Conservation (phyloP, 2,113 vertebrate species). For the Oriolus oriolus region DNA sequence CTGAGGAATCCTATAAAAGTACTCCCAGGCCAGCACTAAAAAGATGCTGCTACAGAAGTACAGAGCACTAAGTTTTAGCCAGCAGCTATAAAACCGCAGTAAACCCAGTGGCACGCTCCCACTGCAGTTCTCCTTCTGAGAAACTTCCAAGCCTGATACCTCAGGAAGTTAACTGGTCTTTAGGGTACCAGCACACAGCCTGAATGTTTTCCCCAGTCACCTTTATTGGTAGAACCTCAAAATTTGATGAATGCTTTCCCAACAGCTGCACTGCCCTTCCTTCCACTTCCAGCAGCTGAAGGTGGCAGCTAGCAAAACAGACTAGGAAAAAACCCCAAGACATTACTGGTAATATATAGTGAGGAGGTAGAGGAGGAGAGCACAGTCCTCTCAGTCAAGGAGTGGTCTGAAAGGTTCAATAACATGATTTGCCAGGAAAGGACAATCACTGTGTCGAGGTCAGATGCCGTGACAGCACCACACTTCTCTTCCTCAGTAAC, state of each 20-base stretch:
- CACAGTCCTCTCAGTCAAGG: background rate
- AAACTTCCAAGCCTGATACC: background rate
- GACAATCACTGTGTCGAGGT: background rate
- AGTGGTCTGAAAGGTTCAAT: background rate
- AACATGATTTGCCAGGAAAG: background rate
- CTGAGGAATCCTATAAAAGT: background rate
- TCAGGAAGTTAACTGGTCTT: background rate
- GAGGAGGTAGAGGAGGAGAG: background rate
- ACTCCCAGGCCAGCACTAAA: background rate
- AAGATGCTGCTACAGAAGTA: constrained; percentile 4
- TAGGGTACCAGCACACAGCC: background rate
- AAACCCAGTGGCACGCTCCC: background rate
- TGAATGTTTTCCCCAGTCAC: background rate
- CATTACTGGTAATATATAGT: fast-evolving
- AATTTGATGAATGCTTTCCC: background rate
- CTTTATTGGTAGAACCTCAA: background rate
- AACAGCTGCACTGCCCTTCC: background rate
- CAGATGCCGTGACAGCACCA: background rate
- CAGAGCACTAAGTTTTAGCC: background rate
- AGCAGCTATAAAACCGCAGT: background rate
- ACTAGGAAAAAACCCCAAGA: background rate
- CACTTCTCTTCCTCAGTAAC: background rate
- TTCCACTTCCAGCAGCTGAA: background rate
- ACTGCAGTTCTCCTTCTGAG: background rate
- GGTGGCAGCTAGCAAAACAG: background rate